phyloP scores from a whole-genome alignment of 1,140 invertebrate genomes.

The Polypedilum vanderplanki region DNA sequence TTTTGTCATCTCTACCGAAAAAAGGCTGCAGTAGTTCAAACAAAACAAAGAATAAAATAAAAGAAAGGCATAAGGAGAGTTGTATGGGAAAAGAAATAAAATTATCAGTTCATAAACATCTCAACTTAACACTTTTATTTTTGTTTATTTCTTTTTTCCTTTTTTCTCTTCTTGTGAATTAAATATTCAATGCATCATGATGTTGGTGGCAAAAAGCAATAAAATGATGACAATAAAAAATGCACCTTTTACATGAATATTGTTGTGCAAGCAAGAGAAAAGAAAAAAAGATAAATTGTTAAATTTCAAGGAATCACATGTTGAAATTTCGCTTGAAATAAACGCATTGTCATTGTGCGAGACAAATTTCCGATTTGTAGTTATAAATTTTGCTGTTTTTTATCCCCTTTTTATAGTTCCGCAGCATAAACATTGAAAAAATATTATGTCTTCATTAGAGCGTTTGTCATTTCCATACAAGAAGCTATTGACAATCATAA shows the following conservation, averaged over 20 bases:
- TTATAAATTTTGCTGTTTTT: not conserved
- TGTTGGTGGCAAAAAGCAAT: conserved; percentile 27
- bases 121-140: conserved; percentile 26
- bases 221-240: conserved; percentile 27
- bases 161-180: not conserved
- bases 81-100: conserved; percentile 28
- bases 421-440: not conserved
- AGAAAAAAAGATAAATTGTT: not conserved
- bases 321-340: not conserved
- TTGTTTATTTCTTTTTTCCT: not conserved
- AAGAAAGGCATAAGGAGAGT: not conserved
- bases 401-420: not conserved
- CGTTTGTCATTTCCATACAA: not conserved
- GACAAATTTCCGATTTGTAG: not conserved
- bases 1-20: not conserved
- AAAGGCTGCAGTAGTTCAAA: not conserved
- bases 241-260: conserved; percentile 27
- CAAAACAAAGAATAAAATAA: not conserved
- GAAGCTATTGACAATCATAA: not conserved
- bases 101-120: conserved; percentile 28
- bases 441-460: conserved; percentile 8
- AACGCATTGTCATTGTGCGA: too few relatives aligned
- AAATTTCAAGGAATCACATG: conserved; percentile 12
- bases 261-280: not conserved
- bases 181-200: conserved; percentile 22